Base-by-base conservation (phyloP, 2,797 vertebrate genomes). In the Poeciliopsis presidionis region DNA sequence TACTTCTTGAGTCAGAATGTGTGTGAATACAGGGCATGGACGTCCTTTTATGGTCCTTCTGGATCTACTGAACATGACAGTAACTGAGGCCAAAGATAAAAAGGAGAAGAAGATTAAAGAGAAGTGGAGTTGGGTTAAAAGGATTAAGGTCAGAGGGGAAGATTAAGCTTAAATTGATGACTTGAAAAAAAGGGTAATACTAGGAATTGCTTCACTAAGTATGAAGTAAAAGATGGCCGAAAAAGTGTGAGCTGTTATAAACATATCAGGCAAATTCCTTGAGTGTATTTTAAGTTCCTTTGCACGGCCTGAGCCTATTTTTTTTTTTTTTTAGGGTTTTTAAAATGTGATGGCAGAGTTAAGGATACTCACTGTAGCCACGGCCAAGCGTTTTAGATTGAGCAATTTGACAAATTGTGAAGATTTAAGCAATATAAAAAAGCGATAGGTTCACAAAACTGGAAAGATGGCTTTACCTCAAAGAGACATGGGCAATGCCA, bases 111-210 rank as follows among this genome's bases (percentile, higher is more conserved):
- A 79, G 69, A 84, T 43, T 63, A 20, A 80, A 53, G 51, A 73
- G 41, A 53, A 69, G 76, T n/a, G 69, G 72, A 76, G 65, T 49
- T 43, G 43, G 36, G 79, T 84, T 88, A 75, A 81, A 86, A 77
- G 65, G 80, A 91, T 89, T 82, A 81, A 84, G 80, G 80, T 87
- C 82, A 82, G 76, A 69, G 63, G 41, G 73, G 76, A 80, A 81
- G 73, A 84, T 87, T 87, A 77, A 78, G 59, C 73, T 81, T 33
- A 81, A 57, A 81, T 74, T 81, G 76, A 89, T 80, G 55, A 73
- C 49, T 84, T 79, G 49, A 84, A 84, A 87, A 76, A 71, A 86
- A 86, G 69, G 79, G 81, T 86, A 84, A 83, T 20, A n/a, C 57
- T 36, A 67, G 70, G 73, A 79, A 75, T 43, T 53, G 71, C 46